phyloP scores from a whole-genome alignment of 2,797 vertebrate genomes.

The Sternotherus odoratus region DNA sequence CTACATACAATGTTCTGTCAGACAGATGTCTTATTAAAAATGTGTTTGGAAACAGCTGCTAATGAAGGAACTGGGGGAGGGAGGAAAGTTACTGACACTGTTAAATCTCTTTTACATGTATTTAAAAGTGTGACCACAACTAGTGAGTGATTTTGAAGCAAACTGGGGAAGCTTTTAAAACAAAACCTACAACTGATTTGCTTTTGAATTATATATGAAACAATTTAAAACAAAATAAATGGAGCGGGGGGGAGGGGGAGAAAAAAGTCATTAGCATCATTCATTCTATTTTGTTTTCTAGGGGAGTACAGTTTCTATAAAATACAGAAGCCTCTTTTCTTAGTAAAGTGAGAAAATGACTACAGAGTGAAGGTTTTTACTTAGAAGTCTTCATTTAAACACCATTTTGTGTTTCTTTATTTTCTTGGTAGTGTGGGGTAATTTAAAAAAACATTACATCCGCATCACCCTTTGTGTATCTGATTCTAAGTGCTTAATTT shows the following conservation, averaged over 20 bases:
- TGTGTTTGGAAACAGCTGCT: slow-evolving; percentile 35
- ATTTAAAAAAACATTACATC: background rate
- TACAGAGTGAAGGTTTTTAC: background rate
- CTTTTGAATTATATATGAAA: slow-evolving; percentile 23
- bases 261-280: background rate
- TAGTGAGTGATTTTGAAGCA: slow-evolving; percentile 15
- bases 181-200: background rate
- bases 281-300: background rate
- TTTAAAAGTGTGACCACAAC: slow-evolving; percentile 17
- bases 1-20: background rate
- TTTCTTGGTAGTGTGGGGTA: background rate
- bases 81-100: background rate
- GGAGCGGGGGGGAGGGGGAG: rapidly evolving
- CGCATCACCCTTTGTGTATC: background rate
- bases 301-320: background rate
- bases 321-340: background rate
- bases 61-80: background rate
- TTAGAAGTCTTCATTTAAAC: background rate
- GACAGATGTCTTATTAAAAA: slow-evolving; percentile 27
- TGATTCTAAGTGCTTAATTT: background rate
- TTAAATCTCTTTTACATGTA: slow-evolving; percentile 28
- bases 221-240: background rate
- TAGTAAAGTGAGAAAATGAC: background rate
- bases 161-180: background rate
- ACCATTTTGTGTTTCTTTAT: rapidly evolving